Conservation (phyloP, 2,888 invertebrate genomes). For the Orthosia cruda region DNA sequence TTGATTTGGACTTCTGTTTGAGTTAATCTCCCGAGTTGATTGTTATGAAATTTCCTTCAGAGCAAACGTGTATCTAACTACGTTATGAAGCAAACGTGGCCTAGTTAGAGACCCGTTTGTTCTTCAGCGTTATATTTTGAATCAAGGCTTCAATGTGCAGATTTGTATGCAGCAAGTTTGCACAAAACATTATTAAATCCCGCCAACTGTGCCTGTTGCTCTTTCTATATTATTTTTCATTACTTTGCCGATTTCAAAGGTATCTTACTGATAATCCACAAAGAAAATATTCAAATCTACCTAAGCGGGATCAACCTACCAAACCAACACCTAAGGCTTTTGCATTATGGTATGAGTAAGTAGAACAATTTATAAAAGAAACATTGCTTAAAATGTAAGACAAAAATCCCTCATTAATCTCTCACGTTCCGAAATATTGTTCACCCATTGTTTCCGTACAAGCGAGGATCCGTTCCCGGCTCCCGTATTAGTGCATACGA, state of each 20-base stretch:
- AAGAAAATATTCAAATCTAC: slow-evolving; percentile 19
- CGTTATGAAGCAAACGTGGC: slow-evolving; percentile 66
- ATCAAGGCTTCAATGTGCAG: slow-evolving; percentile 35
- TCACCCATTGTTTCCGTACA: slow-evolving; percentile 74
- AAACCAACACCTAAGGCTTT: slow-evolving; percentile 13
- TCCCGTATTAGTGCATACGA: slow-evolving; percentile 73
- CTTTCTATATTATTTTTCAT: not conserved
- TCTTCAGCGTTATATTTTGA: slow-evolving; percentile 51
- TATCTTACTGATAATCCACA: not conserved
- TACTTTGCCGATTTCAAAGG: not conserved
- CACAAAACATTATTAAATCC: slow-evolving; percentile 11
- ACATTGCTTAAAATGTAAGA: slow-evolving; percentile 52
- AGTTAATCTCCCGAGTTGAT: slow-evolving; percentile 67
- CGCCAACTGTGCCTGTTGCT: slow-evolving; percentile 27
- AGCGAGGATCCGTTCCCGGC: slow-evolving; percentile 58
- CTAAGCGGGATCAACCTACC: slow-evolving; percentile 20
- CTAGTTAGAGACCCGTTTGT: slow-evolving; percentile 60
- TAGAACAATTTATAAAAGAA: slow-evolving; percentile 48
- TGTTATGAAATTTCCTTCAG: slow-evolving; percentile 67
- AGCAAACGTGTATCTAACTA: slow-evolving; percentile 67
- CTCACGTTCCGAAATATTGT: slow-evolving; percentile 65
- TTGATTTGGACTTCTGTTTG: slow-evolving; percentile 65
- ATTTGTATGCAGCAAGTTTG: slow-evolving; percentile 41
- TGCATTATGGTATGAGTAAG: slow-evolving; percentile 21
- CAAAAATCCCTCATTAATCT: slow-evolving; percentile 70